Evolutionary conservation across 1,140 invertebrate genomes (phyloP), one percentile per base, ranked within the genome.

Genomic region (Cotesia glomerata): DNA sequence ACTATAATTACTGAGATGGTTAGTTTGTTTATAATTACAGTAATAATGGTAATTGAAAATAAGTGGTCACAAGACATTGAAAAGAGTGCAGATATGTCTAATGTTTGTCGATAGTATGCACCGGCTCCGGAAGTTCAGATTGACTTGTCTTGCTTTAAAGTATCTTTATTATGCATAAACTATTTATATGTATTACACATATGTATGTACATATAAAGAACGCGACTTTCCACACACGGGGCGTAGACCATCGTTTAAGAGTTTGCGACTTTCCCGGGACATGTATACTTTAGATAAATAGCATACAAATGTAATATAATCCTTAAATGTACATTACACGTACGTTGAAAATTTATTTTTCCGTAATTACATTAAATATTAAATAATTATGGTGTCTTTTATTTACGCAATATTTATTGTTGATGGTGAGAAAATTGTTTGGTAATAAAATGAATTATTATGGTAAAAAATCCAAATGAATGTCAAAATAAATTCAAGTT

Each of bases 251-350:
- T 45, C 39, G 59, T 62, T 35, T 58, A 35, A 35, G 51, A 49
- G 39, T 36, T 34, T 72, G 26, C 71, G 64, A 73, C 71, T 73
- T 73, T 73, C 65, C 71, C 65, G 49, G 45, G 51, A 49, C 36
- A 45, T 45, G 36, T 39, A 45, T 45, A 45, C 39, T 45, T 45
- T 45, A 45, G 39, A 45, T 45, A 7, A 26, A 26, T 26, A 26
- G 26, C 13, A 65, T 49, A 65, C 51, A 9, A 36, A 66, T 66
- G 49, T 51, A 66, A 63, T 39, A 8, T 39, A 39, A 45, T 45
- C 11, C 39, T 45, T 11, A 45, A 26, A 45, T 45, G 39, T 45
- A 11, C 39, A 45, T 9, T 45, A 11, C 5, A 45, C 39, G 5
- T 32, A 70, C 13, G 70, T 51, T 45, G 5, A 45, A 11, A 45